Conservation (phyloP, 2,113 vertebrate species). For the Strix aluco region DNA sequence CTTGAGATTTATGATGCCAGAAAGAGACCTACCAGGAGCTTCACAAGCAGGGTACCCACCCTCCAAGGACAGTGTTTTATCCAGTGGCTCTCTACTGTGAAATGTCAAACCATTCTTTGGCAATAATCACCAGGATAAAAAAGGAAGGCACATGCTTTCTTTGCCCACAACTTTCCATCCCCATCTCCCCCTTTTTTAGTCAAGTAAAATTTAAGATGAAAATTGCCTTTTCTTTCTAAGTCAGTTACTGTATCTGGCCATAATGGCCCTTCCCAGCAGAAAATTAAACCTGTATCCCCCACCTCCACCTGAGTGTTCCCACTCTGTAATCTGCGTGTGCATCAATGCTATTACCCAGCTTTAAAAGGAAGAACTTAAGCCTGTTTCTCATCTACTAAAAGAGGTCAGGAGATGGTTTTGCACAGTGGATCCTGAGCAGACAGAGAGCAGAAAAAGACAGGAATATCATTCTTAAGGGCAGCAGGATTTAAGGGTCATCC, state of each 20-base stretch:
- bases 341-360: accelerated
- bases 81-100: background rate
- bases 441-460: background rate
- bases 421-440: background rate
- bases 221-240: background rate
- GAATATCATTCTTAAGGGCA: background rate
- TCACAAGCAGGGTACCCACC: background rate
- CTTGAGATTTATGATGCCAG: background rate
- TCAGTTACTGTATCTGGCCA: background rate
- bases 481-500: background rate
- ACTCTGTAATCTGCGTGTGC: background rate
- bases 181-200: background rate
- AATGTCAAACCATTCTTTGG: background rate
- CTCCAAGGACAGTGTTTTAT: background rate
- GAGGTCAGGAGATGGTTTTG: background rate
- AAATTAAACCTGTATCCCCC: background rate
- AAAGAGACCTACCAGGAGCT: background rate
- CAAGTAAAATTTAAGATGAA: background rate
- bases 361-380: background rate
- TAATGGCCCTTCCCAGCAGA: background rate
- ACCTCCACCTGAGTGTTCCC: background rate
- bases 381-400: background rate
- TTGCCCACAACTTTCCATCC: background rate
- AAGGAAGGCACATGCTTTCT: background rate
- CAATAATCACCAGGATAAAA: background rate